Percentiles rank a stretch among this genome's conserved stretches.
Evolutionary conservation across 92 coral and sea anemone species (phyloP).

Genomic region (Epizoanthus scotinus): DNA sequence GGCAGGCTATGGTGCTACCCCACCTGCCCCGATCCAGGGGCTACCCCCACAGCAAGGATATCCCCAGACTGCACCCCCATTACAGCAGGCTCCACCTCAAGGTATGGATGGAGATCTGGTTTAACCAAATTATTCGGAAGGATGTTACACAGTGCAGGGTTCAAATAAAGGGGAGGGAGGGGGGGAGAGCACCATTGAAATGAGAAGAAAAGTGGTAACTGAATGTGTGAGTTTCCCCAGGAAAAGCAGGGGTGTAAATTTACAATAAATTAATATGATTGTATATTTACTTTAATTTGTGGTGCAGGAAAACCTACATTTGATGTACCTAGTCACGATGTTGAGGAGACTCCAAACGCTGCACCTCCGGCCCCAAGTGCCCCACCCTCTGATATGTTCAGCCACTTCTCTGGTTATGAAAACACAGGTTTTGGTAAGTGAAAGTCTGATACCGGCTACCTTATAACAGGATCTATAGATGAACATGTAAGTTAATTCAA

Average conservation of each 20-base stretch:
- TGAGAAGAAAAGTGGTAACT: too few species aligned
- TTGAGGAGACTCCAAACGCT: slow-evolving; percentile 67
- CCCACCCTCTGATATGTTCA: slow-evolving; percentile 80
- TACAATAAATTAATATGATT: too few species aligned
- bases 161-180: too few species aligned
- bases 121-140: too few species aligned
- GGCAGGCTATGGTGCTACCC: slow-evolving; percentile 54
- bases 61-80: slow-evolving; percentile 51
- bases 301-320: slow-evolving; percentile 56
- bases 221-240: too few species aligned
- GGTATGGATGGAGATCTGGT: not conserved
- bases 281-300: too few species aligned
- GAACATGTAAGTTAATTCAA: too few species aligned
- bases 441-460: too few species aligned
- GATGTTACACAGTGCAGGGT: too few species aligned
- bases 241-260: too few species aligned
- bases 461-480: too few species aligned
- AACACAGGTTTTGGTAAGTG: slow-evolving; percentile 74
- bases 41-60: slow-evolving; percentile 37
- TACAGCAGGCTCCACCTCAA: slow-evolving; percentile 35
- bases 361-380: slow-evolving; percentile 69
- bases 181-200: too few species aligned
- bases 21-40: slow-evolving; percentile 49
- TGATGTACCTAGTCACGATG: slow-evolving; percentile 71
- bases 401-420: slow-evolving; percentile 76